Evolutionary conservation across 2,888 invertebrate genomes (phyloP), one percentile per base, ranked within the genome.

Genomic region (Plebejus anna): DNA sequence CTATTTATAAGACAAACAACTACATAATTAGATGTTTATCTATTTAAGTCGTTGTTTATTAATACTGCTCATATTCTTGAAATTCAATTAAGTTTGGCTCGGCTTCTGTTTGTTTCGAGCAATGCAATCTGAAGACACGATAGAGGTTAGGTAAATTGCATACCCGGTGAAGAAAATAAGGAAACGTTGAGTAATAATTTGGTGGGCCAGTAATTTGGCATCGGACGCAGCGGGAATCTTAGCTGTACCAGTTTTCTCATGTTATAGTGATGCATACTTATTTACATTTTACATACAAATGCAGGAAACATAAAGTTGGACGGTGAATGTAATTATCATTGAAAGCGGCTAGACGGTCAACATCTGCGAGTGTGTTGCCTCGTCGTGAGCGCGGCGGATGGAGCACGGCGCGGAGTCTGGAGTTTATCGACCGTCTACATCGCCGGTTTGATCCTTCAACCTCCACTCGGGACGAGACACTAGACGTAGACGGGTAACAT

Each of bases 341-440:
- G 42, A 77, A 71, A 76, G 75, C 75, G 77, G 76, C 80, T 76
- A 80, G 80, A 81, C 79, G 73, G 78, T 80, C 47, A 85, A 83
- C 80, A 85, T 86, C 83, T 87, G 84, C 84, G 83, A 59, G 59
- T 32, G 61, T 85, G 83, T 87, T 86, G 83, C 82, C 47, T 9
- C 47, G 38, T 47, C 47, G 47, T 47, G 38, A 38, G 38, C 11
- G 6, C 47, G 9, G 47, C 47, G 38, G 83, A 82, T 84, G 83
- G 82, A 85, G 82, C 82, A 82, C 79, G 83, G 81, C 77, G 80
- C 81, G 82, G 81, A 84, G 86, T 81, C 84, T 85, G 82, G 86
- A 83, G 89, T 88, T 90, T 91, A 92, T 91, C 88, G 92, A 93
- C 90, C 91, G 90, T 86, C 84, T 79, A 82, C 80, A 84, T 77